Evolutionary conservation across 2,888 invertebrate genomes (phyloP).

Genomic region (Orthonevra nobilis): DNA sequence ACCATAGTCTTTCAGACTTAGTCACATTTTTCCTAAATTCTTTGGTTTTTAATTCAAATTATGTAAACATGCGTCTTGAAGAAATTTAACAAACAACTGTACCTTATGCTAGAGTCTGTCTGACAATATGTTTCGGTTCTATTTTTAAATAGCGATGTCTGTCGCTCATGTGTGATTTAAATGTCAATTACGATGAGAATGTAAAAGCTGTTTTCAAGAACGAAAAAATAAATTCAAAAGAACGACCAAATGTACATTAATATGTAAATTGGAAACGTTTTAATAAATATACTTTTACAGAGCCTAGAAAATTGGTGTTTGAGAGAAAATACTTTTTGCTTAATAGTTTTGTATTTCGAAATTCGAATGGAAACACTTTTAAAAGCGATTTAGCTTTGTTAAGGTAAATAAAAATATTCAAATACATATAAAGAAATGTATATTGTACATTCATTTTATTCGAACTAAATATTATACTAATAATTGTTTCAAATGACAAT

Average conservation of each 20-base stretch:
- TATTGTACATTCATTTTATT: too few species aligned
- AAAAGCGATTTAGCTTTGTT: too few species aligned
- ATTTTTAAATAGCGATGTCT: slow-evolving; percentile 63
- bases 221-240: slow-evolving; percentile 14
- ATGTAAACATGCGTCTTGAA: background rate
- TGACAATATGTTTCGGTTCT: slow-evolving; percentile 53
- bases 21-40: background rate
- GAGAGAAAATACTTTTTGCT: too few species aligned
- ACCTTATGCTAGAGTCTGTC: slow-evolving; percentile 12
- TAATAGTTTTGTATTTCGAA: too few species aligned
- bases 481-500: too few species aligned
- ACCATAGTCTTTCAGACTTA: background rate
- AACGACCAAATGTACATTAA: too few species aligned
- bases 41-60: slow-evolving; percentile 10
- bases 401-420: too few species aligned
- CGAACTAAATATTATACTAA: too few species aligned
- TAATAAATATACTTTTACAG: slow-evolving; percentile 21
- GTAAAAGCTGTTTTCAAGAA: slow-evolving; percentile 36
- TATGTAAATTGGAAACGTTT: too few species aligned
- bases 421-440: too few species aligned
- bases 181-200: slow-evolving; percentile 33
- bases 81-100: slow-evolving; percentile 10
- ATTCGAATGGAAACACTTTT: too few species aligned
- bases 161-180: slow-evolving; percentile 63
- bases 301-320: too few species aligned